Conservation (phyloP, 1,140 invertebrate species). For the Dendroctonus valens region DNA sequence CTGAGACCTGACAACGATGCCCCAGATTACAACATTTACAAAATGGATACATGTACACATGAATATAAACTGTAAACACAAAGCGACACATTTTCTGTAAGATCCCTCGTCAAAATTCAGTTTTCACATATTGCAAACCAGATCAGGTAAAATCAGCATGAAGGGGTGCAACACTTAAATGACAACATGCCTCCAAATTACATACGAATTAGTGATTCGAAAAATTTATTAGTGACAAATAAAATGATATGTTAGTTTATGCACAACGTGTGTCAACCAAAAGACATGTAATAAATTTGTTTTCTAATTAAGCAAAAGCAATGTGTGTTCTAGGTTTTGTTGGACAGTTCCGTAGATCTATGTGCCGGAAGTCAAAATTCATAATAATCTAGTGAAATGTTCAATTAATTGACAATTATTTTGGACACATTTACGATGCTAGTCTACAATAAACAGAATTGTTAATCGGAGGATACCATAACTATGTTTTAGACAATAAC, state of each 20-base stretch:
- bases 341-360: too few relatives aligned
- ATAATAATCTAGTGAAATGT: too few relatives aligned
- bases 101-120: neutral
- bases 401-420: too few relatives aligned
- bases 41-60: too few relatives aligned
- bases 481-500: too few relatives aligned
- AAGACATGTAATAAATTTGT: conserved; percentile 10
- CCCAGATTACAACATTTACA: too few relatives aligned
- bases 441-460: too few relatives aligned
- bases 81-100: neutral
- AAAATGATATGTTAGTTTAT: conserved; percentile 10
- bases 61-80: too few relatives aligned
- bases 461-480: too few relatives aligned
- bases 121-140: conserved; percentile 5
- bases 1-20: too few relatives aligned
- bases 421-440: too few relatives aligned
- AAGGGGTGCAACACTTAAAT: conserved; percentile 23
- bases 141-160: conserved; percentile 29
- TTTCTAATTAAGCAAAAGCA: neutral
- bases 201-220: neutral
- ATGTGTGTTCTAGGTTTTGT: neutral
- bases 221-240: conserved; percentile 3
- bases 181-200: conserved; percentile 7
- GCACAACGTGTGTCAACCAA: conserved; percentile 2
- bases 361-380: too few relatives aligned